A percentile compares a stretch with the other conserved stretches of the same genome.
These are phyloP conservation scores for Calyptomena viridis DNA, from an alignment of 2,113 vertebrate genomes.

Conservation along the genomic window DNA sequence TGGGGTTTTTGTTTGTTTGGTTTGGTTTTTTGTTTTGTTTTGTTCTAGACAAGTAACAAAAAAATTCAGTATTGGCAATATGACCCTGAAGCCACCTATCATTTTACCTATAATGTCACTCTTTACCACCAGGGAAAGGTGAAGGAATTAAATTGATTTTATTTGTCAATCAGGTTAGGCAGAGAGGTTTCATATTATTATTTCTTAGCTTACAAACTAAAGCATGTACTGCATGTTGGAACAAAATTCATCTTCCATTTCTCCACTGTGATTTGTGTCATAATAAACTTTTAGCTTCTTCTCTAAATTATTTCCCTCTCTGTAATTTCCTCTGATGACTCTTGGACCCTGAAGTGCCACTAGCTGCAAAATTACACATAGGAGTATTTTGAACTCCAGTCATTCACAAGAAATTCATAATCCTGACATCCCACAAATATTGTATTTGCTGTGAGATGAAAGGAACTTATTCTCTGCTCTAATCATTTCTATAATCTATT, in stretches of 20 bases:
- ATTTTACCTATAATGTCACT: background rate
- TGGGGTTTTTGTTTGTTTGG: background rate
- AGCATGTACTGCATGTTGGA: background rate
- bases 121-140: background rate
- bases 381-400: constrained; percentile 13
- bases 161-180: background rate
- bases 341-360: background rate
- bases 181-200: background rate
- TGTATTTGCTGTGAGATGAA: constrained; percentile 14
- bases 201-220: background rate
- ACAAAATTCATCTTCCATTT: background rate
- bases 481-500: background rate
- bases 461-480: constrained; percentile 9
- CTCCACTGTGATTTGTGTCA: background rate
- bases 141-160: background rate
- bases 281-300: constrained; percentile 6
- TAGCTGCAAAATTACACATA: background rate
- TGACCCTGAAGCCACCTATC: background rate
- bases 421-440: background rate
- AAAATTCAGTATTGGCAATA: background rate
- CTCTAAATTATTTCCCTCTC: background rate
- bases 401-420: background rate
- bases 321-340: constrained; percentile 5
- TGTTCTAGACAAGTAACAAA: background rate
- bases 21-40: too few relatives aligned